Base-by-base conservation (phyloP, 2,113 vertebrate species). In the Lamprotornis superbus region DNA sequence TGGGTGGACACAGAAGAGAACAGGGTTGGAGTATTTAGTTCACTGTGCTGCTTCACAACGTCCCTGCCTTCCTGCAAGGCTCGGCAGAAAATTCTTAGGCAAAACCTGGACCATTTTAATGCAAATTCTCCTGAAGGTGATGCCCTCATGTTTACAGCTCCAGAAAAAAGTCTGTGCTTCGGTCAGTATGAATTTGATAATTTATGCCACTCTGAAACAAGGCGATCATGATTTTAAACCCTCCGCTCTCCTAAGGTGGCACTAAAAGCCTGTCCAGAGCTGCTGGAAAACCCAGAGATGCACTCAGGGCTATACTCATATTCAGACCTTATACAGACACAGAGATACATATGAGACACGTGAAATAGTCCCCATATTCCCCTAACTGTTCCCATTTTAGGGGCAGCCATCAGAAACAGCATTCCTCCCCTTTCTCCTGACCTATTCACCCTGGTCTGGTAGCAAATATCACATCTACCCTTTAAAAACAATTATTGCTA, bases 271-370 rank as follows among this genome's bases (percentile, higher is more conserved):
- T 40, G 30, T 4, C 40, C 49, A 69, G 59, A 65, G 40, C 22
- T 65, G 55, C 85, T 81, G 31, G 57, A 70, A 81, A 84, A 19
- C 18, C 42, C 39, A 33, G 50, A 61, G 39, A 18, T 4, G 16
- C 39, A 11, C 87, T 18, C 44, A 89, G 50, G n/a, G 39, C 31
- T 84, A 13, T 2, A 25, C 7, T 64, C 27, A 30, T 42, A n/a
- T 9, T 55, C 39, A 77, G 50, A 39, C 5, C 9, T 28, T 35
- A 25, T 0, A 47, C 15, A 73, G 35, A 37, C 13, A 63, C 7
- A 27, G 5, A 67, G 6, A 42, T 0, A 25, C 1, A 44, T 15
- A 23, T 3, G 12, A 21, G 14, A 63, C 11, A 37, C 0, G 4
- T 15, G 35, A 80, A 92, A 61, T 0, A 37, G 11, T 10, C 74